Evolutionary conservation across 2,113 vertebrate genomes (phyloP).

Genomic region (Maccullochella peelii): DNA sequence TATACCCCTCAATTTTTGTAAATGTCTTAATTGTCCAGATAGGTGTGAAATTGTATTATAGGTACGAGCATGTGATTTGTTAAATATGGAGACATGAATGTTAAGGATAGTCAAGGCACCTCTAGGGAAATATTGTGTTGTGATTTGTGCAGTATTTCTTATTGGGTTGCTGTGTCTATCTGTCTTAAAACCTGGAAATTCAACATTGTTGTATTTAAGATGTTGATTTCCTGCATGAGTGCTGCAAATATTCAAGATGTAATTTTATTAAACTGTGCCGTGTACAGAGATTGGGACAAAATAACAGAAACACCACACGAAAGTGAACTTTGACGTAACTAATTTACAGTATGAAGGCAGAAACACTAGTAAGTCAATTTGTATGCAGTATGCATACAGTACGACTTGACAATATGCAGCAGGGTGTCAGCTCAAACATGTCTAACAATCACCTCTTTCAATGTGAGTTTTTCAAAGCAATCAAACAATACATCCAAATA

Average conservation of each 20-base stretch:
- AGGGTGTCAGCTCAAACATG: not conserved
- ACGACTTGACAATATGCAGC: not conserved
- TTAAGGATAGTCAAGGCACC: constrained; percentile 6
- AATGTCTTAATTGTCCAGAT: constrained; percentile 61
- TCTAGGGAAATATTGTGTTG: constrained; percentile 35
- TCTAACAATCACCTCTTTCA: not conserved
- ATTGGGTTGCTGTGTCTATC: not conserved
- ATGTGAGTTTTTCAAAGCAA: not conserved
- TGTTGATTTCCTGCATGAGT: not conserved
- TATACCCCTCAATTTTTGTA: constrained; percentile 59
- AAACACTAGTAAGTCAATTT: not conserved
- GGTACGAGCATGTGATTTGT: constrained; percentile 46
- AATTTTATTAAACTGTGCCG: not conserved
- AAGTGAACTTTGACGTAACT: not conserved
- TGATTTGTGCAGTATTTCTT: constrained; percentile 35
- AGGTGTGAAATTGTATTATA: constrained; percentile 46
- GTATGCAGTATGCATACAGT: not conserved
- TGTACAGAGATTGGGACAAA: not conserved
- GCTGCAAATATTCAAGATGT: constrained; percentile 15
- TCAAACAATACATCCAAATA: not conserved
- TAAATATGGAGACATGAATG: constrained; percentile 44
- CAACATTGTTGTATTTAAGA: constrained; percentile 18
- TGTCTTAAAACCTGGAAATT: constrained; percentile 17
- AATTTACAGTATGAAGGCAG: not conserved
- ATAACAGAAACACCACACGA: not conserved